Base-by-base conservation (phyloP, 92 coral and sea anemone species). In the Palythoa caribaeorum region DNA sequence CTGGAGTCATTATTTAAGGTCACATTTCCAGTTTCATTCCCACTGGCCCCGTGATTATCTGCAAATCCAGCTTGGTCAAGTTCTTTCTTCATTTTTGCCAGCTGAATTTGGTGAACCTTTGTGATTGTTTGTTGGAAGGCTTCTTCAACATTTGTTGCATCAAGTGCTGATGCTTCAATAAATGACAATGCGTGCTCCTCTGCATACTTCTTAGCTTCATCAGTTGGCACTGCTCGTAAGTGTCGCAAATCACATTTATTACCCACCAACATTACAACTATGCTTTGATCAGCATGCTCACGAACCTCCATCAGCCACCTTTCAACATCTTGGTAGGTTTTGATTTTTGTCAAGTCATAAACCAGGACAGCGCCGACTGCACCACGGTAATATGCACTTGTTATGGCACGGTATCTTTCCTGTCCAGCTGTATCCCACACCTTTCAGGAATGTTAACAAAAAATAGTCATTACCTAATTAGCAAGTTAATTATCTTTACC, bases 341-440 rank as follows among this genome's bases (percentile, higher is more conserved):
- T 97, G 77, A 90, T 98, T 59, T 97, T 97, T 57, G 99, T 95
- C 68, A 97, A 89, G 83, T 97, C 99, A 81, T 97, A 97, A 53
- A 97, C 99, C 9, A 97, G 89, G 20, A 97, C 88, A 17, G 98
- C 98, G 39, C 99, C 99, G 3, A 97, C 99, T 40, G 99, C 99
- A 51, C 99, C 99, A 6, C 99, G 87, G 92, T 97, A 97, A 84
- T 97, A 97, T 15, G 99, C 99, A 90, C 99, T 97, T 63, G 99
- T 97, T 83, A 97, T 97, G 36, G 99, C 99, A 70, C 99, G 92
- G 78, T 97, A 97, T 69, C 99, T 89, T 35, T 97, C 99, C 72
- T 97, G 99, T 9, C 99, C 99, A 38, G 99, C 99, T 39, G 99
- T 97, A 78, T 97, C 99, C 99, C 99, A 96, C 2, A 96, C 99